Evolutionary conservation across 2,113 vertebrate genomes (phyloP).

Genomic region (Apaloderma vittatum): DNA sequence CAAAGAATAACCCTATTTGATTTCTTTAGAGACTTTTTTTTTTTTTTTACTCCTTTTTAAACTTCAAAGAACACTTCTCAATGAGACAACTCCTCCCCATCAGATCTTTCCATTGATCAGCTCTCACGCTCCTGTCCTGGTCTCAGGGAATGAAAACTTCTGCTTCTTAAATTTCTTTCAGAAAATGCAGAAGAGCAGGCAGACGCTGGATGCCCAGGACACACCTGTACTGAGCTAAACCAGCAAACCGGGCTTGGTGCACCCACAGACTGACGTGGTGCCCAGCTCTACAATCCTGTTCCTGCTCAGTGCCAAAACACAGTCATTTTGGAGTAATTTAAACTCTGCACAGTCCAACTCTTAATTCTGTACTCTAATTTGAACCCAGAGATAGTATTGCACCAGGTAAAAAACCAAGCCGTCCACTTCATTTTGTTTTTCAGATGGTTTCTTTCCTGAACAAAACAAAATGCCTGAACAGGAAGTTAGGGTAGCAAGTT

Average conservation of each 20-base stretch:
- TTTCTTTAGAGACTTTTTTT: neutral
- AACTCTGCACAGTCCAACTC: neutral
- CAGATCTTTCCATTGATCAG: slow-evolving; percentile 5
- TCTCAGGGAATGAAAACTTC: neutral
- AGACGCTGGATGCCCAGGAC: neutral
- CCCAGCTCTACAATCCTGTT: neutral
- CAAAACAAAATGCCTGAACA: neutral
- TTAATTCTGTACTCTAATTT: neutral
- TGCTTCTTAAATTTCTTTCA: neutral
- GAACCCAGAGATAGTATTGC: neutral
- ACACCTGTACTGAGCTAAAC: neutral
- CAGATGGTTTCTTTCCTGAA: neutral
- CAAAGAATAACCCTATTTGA: neutral
- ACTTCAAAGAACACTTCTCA: neutral
- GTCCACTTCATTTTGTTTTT: neutral
- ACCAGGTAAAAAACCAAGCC: neutral
- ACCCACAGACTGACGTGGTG: accelerated
- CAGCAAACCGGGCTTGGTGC: neutral
- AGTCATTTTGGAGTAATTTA: neutral
- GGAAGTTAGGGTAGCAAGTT: neutral
- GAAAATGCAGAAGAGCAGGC: neutral
- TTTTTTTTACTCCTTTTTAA: neutral
- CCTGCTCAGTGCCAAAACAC: neutral
- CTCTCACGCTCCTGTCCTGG: neutral
- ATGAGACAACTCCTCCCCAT: slow-evolving; percentile 30